Evolutionary conservation across 1,140 invertebrate genomes (phyloP), one percentile per base, ranked within the genome.

Genomic region (Hypsibius dujardini): DNA sequence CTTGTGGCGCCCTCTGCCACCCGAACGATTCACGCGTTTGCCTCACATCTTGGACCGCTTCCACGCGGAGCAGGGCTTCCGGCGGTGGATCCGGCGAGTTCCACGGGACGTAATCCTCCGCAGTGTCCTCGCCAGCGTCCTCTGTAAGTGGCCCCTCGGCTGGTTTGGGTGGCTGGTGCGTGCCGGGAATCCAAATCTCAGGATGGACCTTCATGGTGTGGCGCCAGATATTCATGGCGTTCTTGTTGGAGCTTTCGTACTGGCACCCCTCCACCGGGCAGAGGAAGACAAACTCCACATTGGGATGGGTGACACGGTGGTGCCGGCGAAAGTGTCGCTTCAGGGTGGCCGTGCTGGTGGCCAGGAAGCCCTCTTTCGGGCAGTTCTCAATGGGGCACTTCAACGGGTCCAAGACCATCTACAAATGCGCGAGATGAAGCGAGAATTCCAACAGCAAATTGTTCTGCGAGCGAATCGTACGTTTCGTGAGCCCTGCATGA

Each of bases 361-460:
- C 62, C 12, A 15, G 12, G 42, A 67, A 67, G 62, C 3, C 62
- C 62, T 12, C 12, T 42, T 67, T 67, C 3, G 62, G 62, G 45
- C 62, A 67, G 42, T 42, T 42, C 42, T 42, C 12, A 42, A 67
- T 45, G 12, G 62, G 62, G 45, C 62, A 67, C 7, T 42, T 12
- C 12, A 67, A 12, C 12, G 62, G 62, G 12, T 67, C 62, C 62
- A 67, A 12, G 12, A 67, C 42, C 62, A 67, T 67, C 62, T 67
- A 67, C 28, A 28, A 28, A 28, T 28, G 28, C 28, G 28, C 28
- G 28, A 28, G 28, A 28, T 28, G 28, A 28, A 28, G 28, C 28
- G 28, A 28, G 28, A 28, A 28, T 28, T 28, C 28, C 28, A 28
- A 28, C 28, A 28, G 28, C 28, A 28, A 28, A 28, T 28, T 28